These are phyloP conservation scores for Dorcus hopei DNA, from an alignment of 2,888 invertebrate genomes.

Conservation along the genomic window DNA sequence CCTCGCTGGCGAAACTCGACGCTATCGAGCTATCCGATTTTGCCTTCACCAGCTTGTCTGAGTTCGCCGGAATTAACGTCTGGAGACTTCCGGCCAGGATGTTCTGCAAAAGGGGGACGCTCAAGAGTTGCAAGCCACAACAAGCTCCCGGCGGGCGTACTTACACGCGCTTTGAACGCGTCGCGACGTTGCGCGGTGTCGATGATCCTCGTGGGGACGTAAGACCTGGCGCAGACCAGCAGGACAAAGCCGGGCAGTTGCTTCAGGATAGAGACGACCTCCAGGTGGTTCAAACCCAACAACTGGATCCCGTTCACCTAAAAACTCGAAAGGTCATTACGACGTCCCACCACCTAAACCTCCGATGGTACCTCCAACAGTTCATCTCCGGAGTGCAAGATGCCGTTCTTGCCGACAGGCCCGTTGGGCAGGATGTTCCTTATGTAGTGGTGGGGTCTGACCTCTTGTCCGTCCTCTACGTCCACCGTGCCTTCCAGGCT, in stretches of 20 bases:
- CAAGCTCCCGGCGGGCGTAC: constrained; percentile 22
- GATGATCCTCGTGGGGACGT: constrained; percentile 57
- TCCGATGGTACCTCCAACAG: constrained; percentile 61
- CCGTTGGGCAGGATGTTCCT: constrained; percentile 84
- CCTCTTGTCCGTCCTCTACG: constrained; percentile 83
- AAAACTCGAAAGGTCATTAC: constrained; percentile 16
- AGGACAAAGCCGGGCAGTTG: constrained; percentile 77
- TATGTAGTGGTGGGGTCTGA: constrained; percentile 90
- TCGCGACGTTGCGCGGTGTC: constrained; percentile 64
- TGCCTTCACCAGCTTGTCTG: constrained; percentile 78
- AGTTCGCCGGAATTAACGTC: constrained; percentile 67
- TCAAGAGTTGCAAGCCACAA: background rate
- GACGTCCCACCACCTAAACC: background rate
- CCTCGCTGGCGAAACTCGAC: constrained; percentile 52
- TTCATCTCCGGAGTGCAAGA: constrained; percentile 83
- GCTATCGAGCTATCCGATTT: constrained; percentile 86
- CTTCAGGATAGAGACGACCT: constrained; percentile 83
- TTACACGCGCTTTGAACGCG: constrained; percentile 67
- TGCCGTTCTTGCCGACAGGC: constrained; percentile 76
- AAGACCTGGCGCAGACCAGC: constrained; percentile 74
- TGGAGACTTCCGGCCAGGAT: constrained; percentile 71
- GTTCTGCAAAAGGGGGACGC: constrained; percentile 47
- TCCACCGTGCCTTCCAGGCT: constrained; percentile 92
- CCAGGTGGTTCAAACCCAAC: constrained; percentile 85
- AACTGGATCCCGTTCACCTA: constrained; percentile 85